Percentiles rank a stretch among this genome's conserved stretches.
Conservation (phyloP, 2,797 vertebrate genomes). For the Pristis pectinata region DNA sequence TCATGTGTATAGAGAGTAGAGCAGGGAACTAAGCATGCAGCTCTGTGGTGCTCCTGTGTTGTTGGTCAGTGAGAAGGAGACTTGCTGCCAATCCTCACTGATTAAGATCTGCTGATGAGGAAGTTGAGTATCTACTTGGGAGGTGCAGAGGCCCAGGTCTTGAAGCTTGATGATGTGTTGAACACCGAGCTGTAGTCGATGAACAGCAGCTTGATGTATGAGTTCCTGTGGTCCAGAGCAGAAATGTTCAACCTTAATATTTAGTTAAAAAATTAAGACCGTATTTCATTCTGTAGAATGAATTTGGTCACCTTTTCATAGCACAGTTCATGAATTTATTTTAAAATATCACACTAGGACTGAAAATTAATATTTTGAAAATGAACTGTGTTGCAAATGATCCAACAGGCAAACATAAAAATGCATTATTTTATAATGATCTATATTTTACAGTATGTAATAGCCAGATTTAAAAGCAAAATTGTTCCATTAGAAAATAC, state of each 20-base stretch:
- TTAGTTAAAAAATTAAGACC: neutral
- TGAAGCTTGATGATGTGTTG: no score
- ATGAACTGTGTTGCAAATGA: neutral
- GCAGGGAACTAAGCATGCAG: no score
- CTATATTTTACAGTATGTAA: neutral
- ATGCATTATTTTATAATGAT: neutral
- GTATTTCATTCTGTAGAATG: neutral
- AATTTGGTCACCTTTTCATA: neutral
- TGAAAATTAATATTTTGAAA: neutral
- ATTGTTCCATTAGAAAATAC: neutral
- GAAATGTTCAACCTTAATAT: neutral
- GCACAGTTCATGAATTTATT: neutral
- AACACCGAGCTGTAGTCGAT: no score
- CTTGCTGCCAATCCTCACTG: no score
- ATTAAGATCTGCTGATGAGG: no score
- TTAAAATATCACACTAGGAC: neutral
- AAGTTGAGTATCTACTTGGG: no score
- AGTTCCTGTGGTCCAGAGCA: no score
- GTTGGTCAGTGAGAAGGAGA: no score
- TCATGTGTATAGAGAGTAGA: no score
- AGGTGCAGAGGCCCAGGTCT: no score
- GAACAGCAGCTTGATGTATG: no score
- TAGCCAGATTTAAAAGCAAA: neutral
- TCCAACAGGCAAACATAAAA: neutral
- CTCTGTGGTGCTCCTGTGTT: no score